Evolutionary conservation across 2,888 invertebrate species (phyloP).

Genomic region (Parnassius smintheus): DNA sequence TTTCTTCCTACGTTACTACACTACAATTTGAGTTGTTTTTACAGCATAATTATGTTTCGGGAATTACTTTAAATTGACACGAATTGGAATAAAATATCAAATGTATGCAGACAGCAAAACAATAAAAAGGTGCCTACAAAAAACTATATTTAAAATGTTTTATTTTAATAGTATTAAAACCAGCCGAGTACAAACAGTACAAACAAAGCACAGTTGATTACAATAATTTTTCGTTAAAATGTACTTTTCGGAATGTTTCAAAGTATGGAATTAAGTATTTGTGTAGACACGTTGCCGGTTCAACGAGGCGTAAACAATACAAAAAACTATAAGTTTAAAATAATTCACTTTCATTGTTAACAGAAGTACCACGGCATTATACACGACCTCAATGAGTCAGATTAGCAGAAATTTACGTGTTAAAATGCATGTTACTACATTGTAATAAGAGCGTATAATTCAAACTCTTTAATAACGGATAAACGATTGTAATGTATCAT

Average conservation of each 20-base stretch:
- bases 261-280: not conserved
- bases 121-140: too few species aligned
- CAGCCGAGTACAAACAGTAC: too few species aligned
- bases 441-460: constrained; percentile 25
- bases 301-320: constrained; percentile 16
- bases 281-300: not conserved
- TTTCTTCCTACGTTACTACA: too few species aligned
- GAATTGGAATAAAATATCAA: too few species aligned
- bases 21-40: too few species aligned
- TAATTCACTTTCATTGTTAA: constrained; percentile 23
- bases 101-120: too few species aligned
- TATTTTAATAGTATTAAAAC: too few species aligned
- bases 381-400: constrained; percentile 29
- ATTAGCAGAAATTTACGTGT: not conserved
- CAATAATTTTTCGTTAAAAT: too few species aligned
- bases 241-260: not conserved
- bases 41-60: too few species aligned
- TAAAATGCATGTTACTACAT: constrained; percentile 27
- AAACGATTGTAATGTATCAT: constrained; percentile 18
- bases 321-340: constrained; percentile 6
- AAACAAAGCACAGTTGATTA: too few species aligned
- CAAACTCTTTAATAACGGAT: constrained; percentile 9
- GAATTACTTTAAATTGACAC: too few species aligned
- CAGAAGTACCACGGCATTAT: constrained; percentile 3
- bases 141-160: too few species aligned